Percentiles rank a stretch among this genome's conserved stretches.
Conservation (phyloP, 2,888 invertebrate genomes). For the Netelia melanura region DNA sequence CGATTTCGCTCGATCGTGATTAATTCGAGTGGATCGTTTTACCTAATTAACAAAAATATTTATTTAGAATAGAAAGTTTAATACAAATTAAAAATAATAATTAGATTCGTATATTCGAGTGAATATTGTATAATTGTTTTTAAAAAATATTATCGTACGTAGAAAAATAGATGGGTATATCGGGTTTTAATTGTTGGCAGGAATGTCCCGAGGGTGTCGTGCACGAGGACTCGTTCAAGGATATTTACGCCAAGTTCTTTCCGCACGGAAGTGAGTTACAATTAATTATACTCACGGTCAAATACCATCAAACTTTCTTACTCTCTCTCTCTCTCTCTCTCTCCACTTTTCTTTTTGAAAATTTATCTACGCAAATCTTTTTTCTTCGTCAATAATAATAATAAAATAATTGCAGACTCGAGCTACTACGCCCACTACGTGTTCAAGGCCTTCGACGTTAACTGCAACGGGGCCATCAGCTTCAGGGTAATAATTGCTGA, state of each 20-base stretch:
- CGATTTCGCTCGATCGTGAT: no score
- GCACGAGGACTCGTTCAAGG: slow-evolving; percentile 98
- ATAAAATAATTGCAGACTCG: slow-evolving; percentile 90
- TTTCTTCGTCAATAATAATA: slow-evolving; percentile 15
- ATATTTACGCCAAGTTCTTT: slow-evolving; percentile 99
- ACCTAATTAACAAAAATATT: no score
- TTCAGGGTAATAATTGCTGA: slow-evolving; percentile 93
- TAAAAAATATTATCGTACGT: not conserved
- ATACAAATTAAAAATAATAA: no score
- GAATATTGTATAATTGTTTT: not conserved
- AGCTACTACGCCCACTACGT: slow-evolving; percentile 99
- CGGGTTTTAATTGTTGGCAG: slow-evolving; percentile 87
- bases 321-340: not conserved
- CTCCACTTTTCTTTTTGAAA: not conserved
- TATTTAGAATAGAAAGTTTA: no score
- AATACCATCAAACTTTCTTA: not conserved
- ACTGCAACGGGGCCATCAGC: slow-evolving; percentile 98
- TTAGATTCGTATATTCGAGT: no score
- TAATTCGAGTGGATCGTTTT: no score
- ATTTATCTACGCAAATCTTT: not conserved
- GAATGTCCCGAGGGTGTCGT: slow-evolving; percentile 98
- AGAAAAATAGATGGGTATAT: not conserved
- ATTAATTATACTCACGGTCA: slow-evolving; percentile 8
- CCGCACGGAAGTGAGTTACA: slow-evolving; percentile 98
- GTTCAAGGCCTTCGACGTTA: slow-evolving; percentile 99